A percentile compares a stretch with the other conserved stretches of the same genome.
phyloP scores from a whole-genome alignment of 37 sponge, comb jelly and placozoan species.

The Beroe forskalii region DNA sequence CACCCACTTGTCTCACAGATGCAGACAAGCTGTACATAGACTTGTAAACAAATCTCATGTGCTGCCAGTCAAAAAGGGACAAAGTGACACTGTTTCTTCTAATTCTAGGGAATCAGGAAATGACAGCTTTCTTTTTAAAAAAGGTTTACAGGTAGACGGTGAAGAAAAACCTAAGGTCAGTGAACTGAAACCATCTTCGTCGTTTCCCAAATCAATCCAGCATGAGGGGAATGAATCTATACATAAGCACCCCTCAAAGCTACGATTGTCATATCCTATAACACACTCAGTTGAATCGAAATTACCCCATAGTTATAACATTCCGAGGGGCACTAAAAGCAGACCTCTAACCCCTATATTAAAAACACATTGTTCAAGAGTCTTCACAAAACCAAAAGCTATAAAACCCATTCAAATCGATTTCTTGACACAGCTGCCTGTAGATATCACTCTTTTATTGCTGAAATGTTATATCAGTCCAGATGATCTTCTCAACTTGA shows the following conservation, averaged over 20 bases:
- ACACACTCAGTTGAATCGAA: neutral
- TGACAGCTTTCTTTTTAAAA: too few species aligned
- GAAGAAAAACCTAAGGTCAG: too few species aligned
- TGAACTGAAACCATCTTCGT: neutral
- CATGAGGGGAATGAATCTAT: neutral
- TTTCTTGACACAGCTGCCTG: neutral
- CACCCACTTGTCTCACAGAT: neutral
- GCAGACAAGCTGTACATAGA: neutral
- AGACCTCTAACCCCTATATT: neutral
- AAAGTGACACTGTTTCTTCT: neutral
- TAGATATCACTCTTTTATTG: neutral
- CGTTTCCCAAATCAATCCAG: neutral
- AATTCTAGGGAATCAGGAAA: neutral
- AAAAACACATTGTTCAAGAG: neutral
- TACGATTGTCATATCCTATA: neutral
- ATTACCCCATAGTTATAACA: neutral
- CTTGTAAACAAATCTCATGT: neutral
- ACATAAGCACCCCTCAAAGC: neutral
- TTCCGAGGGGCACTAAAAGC: neutral
- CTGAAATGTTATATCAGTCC: neutral
- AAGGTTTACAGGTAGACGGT: too few species aligned
- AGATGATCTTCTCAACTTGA: neutral
- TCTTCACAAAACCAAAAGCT: neutral
- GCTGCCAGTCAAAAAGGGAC: neutral
- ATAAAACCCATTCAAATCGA: neutral